Evolutionary conservation across 2,113 vertebrate species (phyloP).

Genomic region (Vidua chalybeata): DNA sequence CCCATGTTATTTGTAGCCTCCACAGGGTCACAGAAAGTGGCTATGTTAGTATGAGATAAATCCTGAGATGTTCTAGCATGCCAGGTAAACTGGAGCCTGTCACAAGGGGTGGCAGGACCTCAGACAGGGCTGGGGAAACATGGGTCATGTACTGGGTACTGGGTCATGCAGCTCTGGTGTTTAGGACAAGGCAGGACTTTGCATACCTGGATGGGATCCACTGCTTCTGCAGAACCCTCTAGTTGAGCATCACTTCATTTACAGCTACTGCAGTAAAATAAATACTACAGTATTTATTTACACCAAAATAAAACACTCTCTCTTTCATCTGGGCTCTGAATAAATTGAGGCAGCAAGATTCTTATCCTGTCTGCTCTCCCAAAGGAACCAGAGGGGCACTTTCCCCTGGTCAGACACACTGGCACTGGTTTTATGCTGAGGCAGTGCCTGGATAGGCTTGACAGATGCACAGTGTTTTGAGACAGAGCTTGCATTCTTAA

Average conservation of each 20-base stretch:
- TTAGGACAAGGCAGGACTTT: neutral
- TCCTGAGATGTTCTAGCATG: neutral
- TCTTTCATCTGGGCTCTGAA: neutral
- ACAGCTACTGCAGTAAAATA: neutral
- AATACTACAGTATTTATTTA: neutral
- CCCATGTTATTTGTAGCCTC: neutral
- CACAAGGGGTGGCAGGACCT: neutral
- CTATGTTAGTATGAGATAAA: neutral
- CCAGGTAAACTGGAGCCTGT: neutral
- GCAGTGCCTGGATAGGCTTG: slow-evolving; percentile 13
- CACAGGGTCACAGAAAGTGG: neutral
- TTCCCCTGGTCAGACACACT: slow-evolving; percentile 9
- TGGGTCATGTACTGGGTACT: neutral
- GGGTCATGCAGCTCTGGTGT: neutral
- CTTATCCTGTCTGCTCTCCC: neutral
- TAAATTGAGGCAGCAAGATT: neutral
- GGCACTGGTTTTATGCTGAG: slow-evolving; percentile 21
- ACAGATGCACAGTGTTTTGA: slow-evolving; percentile 34
- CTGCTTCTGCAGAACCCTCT: neutral
- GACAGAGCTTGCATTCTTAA: slow-evolving; percentile 57
- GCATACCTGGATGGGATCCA: neutral
- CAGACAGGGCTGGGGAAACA: neutral
- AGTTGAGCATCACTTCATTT: neutral
- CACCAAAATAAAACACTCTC: neutral
- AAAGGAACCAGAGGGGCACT: neutral